Base-by-base conservation (phyloP, 2,888 invertebrate genomes). In the Athalia cordata region DNA sequence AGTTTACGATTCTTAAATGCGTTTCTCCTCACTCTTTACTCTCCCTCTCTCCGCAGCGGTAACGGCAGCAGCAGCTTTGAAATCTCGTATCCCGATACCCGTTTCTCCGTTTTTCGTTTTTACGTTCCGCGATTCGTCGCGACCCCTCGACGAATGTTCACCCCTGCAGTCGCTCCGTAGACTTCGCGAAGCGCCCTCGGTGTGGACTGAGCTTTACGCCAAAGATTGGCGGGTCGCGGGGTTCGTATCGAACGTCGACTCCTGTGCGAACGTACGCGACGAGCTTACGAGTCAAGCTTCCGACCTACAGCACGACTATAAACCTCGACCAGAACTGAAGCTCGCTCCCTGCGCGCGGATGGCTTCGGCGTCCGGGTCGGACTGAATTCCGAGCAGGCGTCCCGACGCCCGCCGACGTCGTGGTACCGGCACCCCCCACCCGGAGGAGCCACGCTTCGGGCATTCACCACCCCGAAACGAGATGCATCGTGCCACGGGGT, bases 351-450 rank as follows among this genome's bases (percentile, higher is more conserved):
- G 77, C 85, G 82, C 81, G 82, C 86, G 85, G 85, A 87, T 87
- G 86, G 86, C 85, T 87, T 86, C 86, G 86, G 86, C 85, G 89
- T 88, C 89, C 89, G 89, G 89, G 87, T 86, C 86, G 88, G 88
- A 89, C 89, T 89, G 88, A 89, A 81, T 83, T 81, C 75, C 79
- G 79, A 83, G 84, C 83, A 82, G 80, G 80, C 81, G 81, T 80
- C 80, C 80, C 81, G 75, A 81, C 80, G 81, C 81, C 81, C 80
- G 80, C 74, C 78, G 70, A 78, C 77, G 84, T 84, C 85, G 86
- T 86, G 87, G 84, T 86, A 86, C 87, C 85, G 81, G 81, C 84
- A 81, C 85, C 86, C 87, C 87, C 85, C 87, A 86, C 86, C 77
- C 85, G 85, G 86, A 82, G 86, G 86, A 86, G 87, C 86, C 87